Evolutionary conservation across 2,888 invertebrate genomes (phyloP), one percentile per base, ranked within the genome.

Genomic region (Fragum sueziense): DNA sequence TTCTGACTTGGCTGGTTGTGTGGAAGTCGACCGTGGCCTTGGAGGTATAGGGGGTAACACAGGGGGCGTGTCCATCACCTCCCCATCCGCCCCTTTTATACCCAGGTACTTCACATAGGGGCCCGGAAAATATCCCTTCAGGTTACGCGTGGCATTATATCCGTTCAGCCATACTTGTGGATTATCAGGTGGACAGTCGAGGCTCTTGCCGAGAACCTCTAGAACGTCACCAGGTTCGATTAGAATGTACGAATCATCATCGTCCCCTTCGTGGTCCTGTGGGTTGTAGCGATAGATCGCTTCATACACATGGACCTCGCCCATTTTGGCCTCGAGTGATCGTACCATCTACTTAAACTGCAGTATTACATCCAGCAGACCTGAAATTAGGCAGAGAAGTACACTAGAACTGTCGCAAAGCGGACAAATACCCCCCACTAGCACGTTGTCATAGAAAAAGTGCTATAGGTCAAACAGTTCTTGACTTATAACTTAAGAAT

Each of bases 101-200:
- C 79, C 78, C 27, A 85, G 59, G 74, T 85, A 87, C 37, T 80
- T 81, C n/a, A 87, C 82, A 68, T 86, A 88, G 11, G 84, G 85
- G 9, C 87, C 87, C 14, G 88, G 88, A 68, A 88, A 88, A 27
- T 85, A 74, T 7, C 88, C 88, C 17, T 80, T 72, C 37, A 84
- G 22, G 52, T 83, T 82, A 70, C 85, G 82, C 11, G 85, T 84
- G 14, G 83, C 78, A 75, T 88, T 88, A 33, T 76, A 82, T 2
- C 88, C 88, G 47, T 74, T 82, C 68, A 88, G 70, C 88, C 88
- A 88, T 22, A 84, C 81, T 70, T 85, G 74, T 27, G 82, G 82
- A 59, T 81, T 81, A 14, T 86, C 84, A 0, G 80, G 79, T 0
- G 47, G 47, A 9, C 82, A 75, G 1, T 73, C 78, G 29, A 84